Conservation (phyloP, 2,797 vertebrate genomes). For the Trachurus trachurus region DNA sequence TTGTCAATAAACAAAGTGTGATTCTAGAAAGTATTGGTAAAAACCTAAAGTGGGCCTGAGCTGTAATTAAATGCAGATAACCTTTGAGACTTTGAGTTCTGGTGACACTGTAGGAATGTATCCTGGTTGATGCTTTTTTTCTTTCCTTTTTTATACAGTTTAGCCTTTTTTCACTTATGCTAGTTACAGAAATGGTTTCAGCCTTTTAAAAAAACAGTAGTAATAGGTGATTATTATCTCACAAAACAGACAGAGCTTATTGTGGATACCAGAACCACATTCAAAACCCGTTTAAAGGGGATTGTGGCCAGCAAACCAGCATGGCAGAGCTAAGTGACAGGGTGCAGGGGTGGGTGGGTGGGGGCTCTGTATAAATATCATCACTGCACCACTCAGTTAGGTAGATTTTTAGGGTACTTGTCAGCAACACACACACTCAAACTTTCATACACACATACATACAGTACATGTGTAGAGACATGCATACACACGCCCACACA, state of each 20-base stretch:
- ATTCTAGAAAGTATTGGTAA: not conserved
- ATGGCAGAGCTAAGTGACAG: slow-evolving; percentile 51
- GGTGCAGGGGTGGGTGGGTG: not conserved
- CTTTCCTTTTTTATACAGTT: not conserved
- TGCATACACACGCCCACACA: not conserved
- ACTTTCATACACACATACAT: slow-evolving; percentile 4
- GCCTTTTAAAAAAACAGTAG: slow-evolving; percentile 8
- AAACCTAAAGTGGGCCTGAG: slow-evolving; percentile 6
- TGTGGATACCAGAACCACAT: slow-evolving; percentile 52
- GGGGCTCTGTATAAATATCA: slow-evolving; percentile 38
- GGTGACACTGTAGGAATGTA: slow-evolving; percentile 5
- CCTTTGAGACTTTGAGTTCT: not conserved
- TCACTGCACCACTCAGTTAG: slow-evolving; percentile 48
- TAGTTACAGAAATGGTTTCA: slow-evolving; percentile 18
- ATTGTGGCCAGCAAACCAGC: slow-evolving; percentile 46
- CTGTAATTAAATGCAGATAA: slow-evolving; percentile 4
- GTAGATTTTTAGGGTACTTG: slow-evolving; percentile 47
- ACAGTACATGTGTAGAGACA: slow-evolving; percentile 12
- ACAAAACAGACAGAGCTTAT: slow-evolving; percentile 57
- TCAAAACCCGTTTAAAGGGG: slow-evolving; percentile 39
- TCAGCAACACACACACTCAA: slow-evolving; percentile 35
- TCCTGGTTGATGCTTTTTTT: slow-evolving; percentile 9
- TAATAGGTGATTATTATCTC: slow-evolving; percentile 53
- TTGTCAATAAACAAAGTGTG: not conserved
- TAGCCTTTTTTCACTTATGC: slow-evolving; percentile 19